phyloP scores from a whole-genome alignment of 1,140 invertebrate species.

The Panonychus citri region DNA sequence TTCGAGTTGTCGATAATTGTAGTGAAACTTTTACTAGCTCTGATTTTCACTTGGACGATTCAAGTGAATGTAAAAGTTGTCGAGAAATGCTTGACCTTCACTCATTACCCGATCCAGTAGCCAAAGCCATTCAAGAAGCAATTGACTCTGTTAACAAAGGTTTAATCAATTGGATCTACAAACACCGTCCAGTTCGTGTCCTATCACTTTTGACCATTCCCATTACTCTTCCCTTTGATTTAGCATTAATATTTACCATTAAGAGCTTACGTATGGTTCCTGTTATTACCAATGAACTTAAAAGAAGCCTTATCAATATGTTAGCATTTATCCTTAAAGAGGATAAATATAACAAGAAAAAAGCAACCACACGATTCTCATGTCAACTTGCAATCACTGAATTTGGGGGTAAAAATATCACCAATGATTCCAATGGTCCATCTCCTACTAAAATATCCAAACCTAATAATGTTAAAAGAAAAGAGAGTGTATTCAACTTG shows the following conservation, averaged over 20 bases:
- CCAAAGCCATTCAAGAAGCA: conserved; percentile 57
- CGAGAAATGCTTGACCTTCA: conserved; percentile 16
- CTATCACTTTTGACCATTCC: conserved; percentile 53
- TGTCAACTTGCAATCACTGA: conserved; percentile 44
- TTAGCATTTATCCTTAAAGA: neutral
- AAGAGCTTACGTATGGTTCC: conserved; percentile 9
- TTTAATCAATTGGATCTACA: conserved; percentile 65
- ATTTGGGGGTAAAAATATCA: conserved; percentile 22
- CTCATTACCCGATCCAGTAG: conserved; percentile 19
- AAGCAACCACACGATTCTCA: conserved; percentile 15
- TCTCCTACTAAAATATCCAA: neutral
- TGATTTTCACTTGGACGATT: conserved; percentile 10
- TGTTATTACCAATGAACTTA: conserved; percentile 6
- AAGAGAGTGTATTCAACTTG: too few species aligned
- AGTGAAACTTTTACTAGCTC: neutral
- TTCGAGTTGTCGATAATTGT: too few species aligned
- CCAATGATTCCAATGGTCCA: too few species aligned
- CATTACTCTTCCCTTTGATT: conserved; percentile 57
- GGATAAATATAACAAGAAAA: too few species aligned
- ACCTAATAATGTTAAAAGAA: neutral
- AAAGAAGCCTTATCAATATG: conserved; percentile 2
- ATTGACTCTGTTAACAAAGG: conserved; percentile 73
- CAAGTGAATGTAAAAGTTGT: conserved; percentile 15
- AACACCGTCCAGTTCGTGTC: conserved; percentile 49
- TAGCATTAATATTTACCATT: conserved; percentile 27